Percentiles rank a stretch among this genome's conserved stretches.
phyloP scores from a whole-genome alignment of 1,140 invertebrate genomes.

The Solenopsis invicta region DNA sequence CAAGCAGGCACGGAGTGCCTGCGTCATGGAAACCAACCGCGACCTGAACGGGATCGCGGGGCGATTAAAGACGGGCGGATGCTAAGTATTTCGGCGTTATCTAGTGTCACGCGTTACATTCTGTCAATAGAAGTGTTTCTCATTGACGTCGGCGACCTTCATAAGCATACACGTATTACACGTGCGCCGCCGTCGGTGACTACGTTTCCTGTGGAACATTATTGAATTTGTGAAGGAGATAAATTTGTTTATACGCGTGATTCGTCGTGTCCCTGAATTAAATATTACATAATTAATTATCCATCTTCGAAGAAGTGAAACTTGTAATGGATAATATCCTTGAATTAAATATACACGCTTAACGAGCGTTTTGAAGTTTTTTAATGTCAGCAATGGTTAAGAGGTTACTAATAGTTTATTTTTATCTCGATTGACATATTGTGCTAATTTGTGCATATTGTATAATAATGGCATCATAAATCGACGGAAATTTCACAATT shows the following conservation, averaged over 20 bases:
- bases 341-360: background rate
- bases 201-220: background rate
- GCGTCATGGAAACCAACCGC: conserved; percentile 79
- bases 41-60: conserved; percentile 14
- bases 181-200: too few relatives aligned
- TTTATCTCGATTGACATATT: too few relatives aligned
- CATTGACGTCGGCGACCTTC: background rate
- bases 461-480: too few relatives aligned
- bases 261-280: background rate
- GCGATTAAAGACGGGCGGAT: conserved; percentile 20
- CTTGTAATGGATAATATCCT: background rate
- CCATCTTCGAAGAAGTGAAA: too few relatives aligned
- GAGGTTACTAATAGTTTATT: background rate
- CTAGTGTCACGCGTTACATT: background rate
- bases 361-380: too few relatives aligned
- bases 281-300: background rate
- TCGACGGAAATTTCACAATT: too few relatives aligned
- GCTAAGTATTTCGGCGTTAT: conserved; percentile 43
- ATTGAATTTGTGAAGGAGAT: background rate
- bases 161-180: background rate
- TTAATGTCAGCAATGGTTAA: background rate
- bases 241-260: background rate
- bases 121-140: background rate
- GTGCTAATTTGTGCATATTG: too few relatives aligned
- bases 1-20: conserved; percentile 61